Evolutionary conservation across 92 coral and sea anemone genomes (phyloP), one percentile per base, ranked within the genome.

Genomic region (Isaurus tuberculatus): DNA sequence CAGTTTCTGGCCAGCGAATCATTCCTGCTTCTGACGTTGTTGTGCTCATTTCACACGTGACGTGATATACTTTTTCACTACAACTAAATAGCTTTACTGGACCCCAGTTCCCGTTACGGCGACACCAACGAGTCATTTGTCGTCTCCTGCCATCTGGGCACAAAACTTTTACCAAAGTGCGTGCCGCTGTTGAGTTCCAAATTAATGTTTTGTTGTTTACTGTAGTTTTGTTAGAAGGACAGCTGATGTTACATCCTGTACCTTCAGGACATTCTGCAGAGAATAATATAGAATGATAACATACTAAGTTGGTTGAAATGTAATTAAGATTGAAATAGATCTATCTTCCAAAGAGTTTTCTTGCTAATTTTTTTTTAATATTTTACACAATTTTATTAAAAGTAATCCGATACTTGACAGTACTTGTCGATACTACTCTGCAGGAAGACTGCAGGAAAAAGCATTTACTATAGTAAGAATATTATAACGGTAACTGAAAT

Each of bases 21-120:
- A 3, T 26, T 36, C 73, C 73, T 0, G 15, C 74, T 25, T 28
- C 53, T 69, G 74, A 34, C 8, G 26, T 19, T 4, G 49, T 69
- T 69, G 74, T 20, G 74, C 20, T 37, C 8, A 14, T 8, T 36
- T 23, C 17, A 8, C 74, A 69, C 51, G 25, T 11, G 25, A 2
- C 1, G 10, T 1, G 31, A 68, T n/a, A 20, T 68, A 14, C 27
- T 33, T 32, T 68, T 40, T 40, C 46, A 11, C 25, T 9, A 68
- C 73, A 68, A 48, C 34, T 33, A 1, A 69, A 36, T 26, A 34
- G 5, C 1, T 20, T 20, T 8, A 69, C 28, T 69, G 3, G 19
- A 27, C 74, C 27, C 74, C 74, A 69, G 31, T 15, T 34, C 31
- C 74, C 74, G 51, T 69, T 36, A 22, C 31, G 31, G 32, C 28